Evolutionary conservation across 2,888 invertebrate genomes (phyloP).

Genomic region (Drosophila conformis): DNA sequence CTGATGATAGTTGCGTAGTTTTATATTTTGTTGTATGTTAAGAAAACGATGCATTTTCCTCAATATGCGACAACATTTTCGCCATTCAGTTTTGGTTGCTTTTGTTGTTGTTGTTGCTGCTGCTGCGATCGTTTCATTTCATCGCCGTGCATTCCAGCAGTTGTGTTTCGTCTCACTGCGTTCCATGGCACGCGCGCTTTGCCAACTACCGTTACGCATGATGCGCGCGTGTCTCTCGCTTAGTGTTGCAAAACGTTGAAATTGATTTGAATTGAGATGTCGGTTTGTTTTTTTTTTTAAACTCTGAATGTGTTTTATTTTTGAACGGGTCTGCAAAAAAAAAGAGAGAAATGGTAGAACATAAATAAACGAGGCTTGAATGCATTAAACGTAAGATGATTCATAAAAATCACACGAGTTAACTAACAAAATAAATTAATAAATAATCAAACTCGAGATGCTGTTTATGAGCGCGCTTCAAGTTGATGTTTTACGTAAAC

Average conservation of each 20-base stretch:
- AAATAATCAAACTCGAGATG: constrained; percentile 17
- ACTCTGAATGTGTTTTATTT: constrained; percentile 11
- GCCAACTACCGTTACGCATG: constrained; percentile 55
- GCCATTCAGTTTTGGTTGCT: constrained; percentile 25
- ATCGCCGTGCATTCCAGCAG: constrained; percentile 45
- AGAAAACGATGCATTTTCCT: constrained; percentile 84
- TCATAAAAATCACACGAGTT: constrained; percentile 12
- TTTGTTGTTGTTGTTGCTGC: constrained; percentile 7
- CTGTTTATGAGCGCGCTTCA: constrained; percentile 30
- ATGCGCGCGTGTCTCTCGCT: constrained; percentile 44
- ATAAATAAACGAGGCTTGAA: constrained; percentile 69
- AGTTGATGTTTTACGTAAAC: constrained; percentile 11
- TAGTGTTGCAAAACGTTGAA: constrained; percentile 47
- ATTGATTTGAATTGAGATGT: constrained; percentile 3
- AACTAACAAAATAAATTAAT: constrained; percentile 7
- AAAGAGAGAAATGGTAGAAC: constrained; percentile 74
- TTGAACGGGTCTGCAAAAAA: constrained; percentile 71
- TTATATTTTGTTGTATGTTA: constrained; percentile 83
- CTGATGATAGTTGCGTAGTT: constrained; percentile 84
- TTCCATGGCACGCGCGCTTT: constrained; percentile 55
- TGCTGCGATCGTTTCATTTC: constrained; percentile 34
- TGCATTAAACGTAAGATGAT: constrained; percentile 36
- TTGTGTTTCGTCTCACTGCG: constrained; percentile 52
- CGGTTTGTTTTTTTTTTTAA: background rate
- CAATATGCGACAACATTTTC: constrained; percentile 75